Base-by-base conservation (phyloP, 92 coral and sea anemone species). In the Epizoanthus fatuus region DNA sequence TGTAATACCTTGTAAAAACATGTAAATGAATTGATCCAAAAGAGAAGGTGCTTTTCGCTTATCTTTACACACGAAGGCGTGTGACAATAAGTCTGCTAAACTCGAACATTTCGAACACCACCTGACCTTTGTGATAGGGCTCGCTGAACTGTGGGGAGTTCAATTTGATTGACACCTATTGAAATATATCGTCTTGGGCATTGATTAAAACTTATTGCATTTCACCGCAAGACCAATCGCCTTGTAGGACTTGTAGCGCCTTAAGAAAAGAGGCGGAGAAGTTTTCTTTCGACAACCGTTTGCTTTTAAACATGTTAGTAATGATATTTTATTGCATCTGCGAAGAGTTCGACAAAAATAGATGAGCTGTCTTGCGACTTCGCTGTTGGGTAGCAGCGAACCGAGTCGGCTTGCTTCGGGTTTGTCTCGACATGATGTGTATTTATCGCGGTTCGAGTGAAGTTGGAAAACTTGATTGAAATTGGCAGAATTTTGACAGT, bases 141-240 rank as follows among this genome's bases (percentile, higher is more conserved):
- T 69, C 90, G 68, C 39, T n/a, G 56, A 44, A 35, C 91, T 73
- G 88, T 69, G 54, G 93, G 91, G 88, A 90, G 52, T 87, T 85
- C 71, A 35, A 5, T 64, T 78, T 95, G 96, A 95, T 95, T 93
- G 98, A 88, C 98, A 93, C 87, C 83, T 58, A 57, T 81, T 72
- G 86, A 64, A 51, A 62, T 35, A 51, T 2, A 90, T 93, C 51
- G 66, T 88, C 92, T 72, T 95, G 93, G 84, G 42, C 69, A 87
- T 88, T 90, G 89, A 92, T 95, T 93, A 93, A 85, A 88, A 85
- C 93, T 93, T 93, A 93, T 93, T 91, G 91, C 95, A 89, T 95
- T 88, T 84, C 88, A 76, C 84, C 86, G 84, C 80, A 79, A 63
- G 81, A 68, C 98, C 98, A 95, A 95, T 95, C 92, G 87, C 73